These are phyloP conservation scores for Diaperis boleti DNA, from an alignment of 2,888 invertebrate species.

Conservation along the genomic window DNA sequence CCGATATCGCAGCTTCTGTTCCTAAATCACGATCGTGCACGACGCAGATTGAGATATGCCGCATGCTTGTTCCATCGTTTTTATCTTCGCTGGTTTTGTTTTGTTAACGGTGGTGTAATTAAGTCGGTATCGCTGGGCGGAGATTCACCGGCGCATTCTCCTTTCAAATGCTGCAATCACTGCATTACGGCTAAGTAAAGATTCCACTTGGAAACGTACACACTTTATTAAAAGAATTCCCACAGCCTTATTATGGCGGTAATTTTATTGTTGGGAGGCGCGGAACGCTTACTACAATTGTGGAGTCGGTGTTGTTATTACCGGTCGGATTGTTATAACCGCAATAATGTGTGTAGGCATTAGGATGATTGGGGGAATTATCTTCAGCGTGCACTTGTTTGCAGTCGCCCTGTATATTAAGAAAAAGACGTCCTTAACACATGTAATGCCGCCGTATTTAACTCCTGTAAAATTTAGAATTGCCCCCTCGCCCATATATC, in stretches of 20 bases:
- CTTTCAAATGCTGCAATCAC: constrained; percentile 13
- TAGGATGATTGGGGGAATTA: too few species aligned
- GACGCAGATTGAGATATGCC: constrained; percentile 36
- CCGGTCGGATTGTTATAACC: neutral
- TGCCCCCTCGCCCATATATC: constrained; percentile 51
- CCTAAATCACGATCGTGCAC: constrained; percentile 53
- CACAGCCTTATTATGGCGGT: constrained; percentile 1
- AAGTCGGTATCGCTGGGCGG: constrained; percentile 13
- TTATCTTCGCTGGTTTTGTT: neutral
- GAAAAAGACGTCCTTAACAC: neutral
- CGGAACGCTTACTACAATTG: constrained; percentile 1
- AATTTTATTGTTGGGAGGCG: constrained; percentile 9
- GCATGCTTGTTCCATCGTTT: neutral
- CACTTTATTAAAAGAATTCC: constrained; percentile 16
- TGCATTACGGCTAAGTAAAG: constrained; percentile 8
- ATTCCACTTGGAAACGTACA: constrained; percentile 1
- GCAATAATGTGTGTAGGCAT: neutral
- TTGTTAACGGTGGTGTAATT: constrained; percentile 9
- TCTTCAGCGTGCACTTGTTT: too few species aligned
- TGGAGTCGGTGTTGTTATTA: neutral
- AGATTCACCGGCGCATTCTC: constrained; percentile 10
- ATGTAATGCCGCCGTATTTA: neutral
- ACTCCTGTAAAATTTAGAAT: constrained; percentile 42
- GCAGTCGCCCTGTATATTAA: too few species aligned
- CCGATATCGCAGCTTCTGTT: constrained; percentile 62